Conservation (phyloP, 2,113 vertebrate genomes). For the Mirza zaza region DNA sequence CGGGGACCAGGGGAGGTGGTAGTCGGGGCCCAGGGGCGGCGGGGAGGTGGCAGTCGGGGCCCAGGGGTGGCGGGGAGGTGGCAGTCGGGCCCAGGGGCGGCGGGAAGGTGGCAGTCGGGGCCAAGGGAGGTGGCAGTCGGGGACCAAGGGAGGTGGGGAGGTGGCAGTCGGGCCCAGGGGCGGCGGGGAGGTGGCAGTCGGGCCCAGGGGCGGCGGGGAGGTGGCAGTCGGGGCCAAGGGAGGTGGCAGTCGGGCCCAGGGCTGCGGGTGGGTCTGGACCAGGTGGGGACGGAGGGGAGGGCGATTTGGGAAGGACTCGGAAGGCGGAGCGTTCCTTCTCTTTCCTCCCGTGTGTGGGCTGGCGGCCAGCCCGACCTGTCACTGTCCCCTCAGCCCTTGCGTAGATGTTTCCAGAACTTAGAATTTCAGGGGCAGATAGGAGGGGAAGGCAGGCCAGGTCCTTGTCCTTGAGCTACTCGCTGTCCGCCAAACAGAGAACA, state of each 20-base stretch:
- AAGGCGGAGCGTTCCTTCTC: not conserved
- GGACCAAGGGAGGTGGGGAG: too few relatives aligned
- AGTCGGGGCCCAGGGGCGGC: rapidly evolving
- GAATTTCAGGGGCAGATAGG: not conserved
- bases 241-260: too few relatives aligned
- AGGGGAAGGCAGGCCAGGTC: not conserved
- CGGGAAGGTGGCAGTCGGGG: too few relatives aligned
- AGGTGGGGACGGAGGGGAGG: not conserved
- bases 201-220: too few relatives aligned
- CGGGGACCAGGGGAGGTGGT: not conserved
- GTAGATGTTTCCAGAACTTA: not conserved
- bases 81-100: too few relatives aligned
- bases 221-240: too few relatives aligned
- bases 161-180: too few relatives aligned
- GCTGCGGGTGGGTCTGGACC: not conserved
- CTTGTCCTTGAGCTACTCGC: not conserved
- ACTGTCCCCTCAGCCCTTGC: not conserved
- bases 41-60: too few relatives aligned
- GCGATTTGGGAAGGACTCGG: not conserved
- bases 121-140: too few relatives aligned
- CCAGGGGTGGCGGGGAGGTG: too few relatives aligned
- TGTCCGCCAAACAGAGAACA: not conserved
- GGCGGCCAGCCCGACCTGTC: not conserved
- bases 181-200: too few relatives aligned
- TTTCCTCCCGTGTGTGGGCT: not conserved